phyloP scores from a whole-genome alignment of 2,797 vertebrate species.

The Pantherophis alleghaniensis region DNA sequence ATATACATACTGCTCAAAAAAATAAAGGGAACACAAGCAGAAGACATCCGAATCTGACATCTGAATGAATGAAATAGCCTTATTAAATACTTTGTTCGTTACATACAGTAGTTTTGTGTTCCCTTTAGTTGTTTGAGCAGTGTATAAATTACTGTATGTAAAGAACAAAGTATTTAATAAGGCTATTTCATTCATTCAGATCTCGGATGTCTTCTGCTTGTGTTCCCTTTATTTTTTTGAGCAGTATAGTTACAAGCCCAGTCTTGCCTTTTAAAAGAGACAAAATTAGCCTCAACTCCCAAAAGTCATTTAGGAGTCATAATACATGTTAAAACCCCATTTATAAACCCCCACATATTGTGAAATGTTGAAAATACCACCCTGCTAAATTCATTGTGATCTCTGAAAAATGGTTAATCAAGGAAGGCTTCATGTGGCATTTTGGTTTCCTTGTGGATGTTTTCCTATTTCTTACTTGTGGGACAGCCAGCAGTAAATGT shows the following conservation, averaged over 20 bases:
- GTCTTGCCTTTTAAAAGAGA: not conserved
- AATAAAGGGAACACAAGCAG: too few relatives aligned
- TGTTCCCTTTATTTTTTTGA: too few relatives aligned
- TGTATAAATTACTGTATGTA: too few relatives aligned
- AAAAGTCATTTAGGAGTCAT: not conserved
- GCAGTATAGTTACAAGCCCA: not conserved
- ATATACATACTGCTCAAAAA: not conserved
- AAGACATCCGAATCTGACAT: too few relatives aligned
- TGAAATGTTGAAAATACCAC: not conserved
- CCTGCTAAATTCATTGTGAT: not conserved
- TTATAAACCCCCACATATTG: not conserved
- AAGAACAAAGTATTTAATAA: too few relatives aligned
- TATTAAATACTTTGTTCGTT: too few relatives aligned
- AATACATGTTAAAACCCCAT: not conserved
- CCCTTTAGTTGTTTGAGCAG: too few relatives aligned
- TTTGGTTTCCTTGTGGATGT: not conserved
- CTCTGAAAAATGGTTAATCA: not conserved
- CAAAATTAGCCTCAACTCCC: not conserved
- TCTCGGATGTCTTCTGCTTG: too few relatives aligned
- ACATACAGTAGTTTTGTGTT: too few relatives aligned
- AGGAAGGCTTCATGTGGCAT: not conserved
- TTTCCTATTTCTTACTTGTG: not conserved
- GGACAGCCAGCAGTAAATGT: not conserved
- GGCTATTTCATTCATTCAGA: too few relatives aligned
- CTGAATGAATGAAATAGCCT: too few relatives aligned